Conservation (phyloP, 2,888 invertebrate species). For the Atethmia centrago region DNA sequence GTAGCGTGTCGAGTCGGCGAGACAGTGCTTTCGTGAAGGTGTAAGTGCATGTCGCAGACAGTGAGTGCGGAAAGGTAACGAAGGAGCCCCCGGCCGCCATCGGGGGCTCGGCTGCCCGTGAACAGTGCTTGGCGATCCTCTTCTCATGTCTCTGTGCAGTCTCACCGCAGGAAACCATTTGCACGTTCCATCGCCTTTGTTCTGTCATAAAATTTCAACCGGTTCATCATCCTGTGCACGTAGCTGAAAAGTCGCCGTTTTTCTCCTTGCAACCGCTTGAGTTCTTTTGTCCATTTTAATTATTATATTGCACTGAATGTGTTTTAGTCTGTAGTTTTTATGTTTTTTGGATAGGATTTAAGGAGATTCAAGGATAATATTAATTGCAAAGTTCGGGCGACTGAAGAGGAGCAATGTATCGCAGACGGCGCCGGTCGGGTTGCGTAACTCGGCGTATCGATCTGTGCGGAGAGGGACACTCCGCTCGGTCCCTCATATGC, state of each 20-base stretch:
- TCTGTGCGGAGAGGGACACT: slow-evolving; percentile 84
- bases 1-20: slow-evolving; percentile 76
- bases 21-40: slow-evolving; percentile 85
- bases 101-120: slow-evolving; percentile 71
- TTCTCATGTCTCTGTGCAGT: slow-evolving; percentile 69
- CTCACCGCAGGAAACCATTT: slow-evolving; percentile 70
- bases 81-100: slow-evolving; percentile 61
- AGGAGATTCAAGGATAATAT: slow-evolving; percentile 39
- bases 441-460: slow-evolving; percentile 89
- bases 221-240: slow-evolving; percentile 66
- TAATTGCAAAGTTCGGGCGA: slow-evolving; percentile 51
- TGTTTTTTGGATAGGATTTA: slow-evolving; percentile 26
- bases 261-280: slow-evolving; percentile 48
- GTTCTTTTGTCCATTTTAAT: slow-evolving; percentile 56
- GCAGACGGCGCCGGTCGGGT: slow-evolving; percentile 84
- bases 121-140: slow-evolving; percentile 77
- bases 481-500: slow-evolving; percentile 77
- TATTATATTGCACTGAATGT: slow-evolving; percentile 33
- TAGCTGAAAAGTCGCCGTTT: slow-evolving; percentile 52
- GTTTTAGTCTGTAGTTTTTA: slow-evolving; percentile 33
- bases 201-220: slow-evolving; percentile 65
- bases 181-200: slow-evolving; percentile 81
- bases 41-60: slow-evolving; percentile 85
- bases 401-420: slow-evolving; percentile 70
- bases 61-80: slow-evolving; percentile 81